Percentiles rank a stretch among this genome's conserved stretches.
These are phyloP conservation scores for Mamestra brassicae DNA, from an alignment of 2,888 invertebrate genomes.

Conservation along the genomic window DNA sequence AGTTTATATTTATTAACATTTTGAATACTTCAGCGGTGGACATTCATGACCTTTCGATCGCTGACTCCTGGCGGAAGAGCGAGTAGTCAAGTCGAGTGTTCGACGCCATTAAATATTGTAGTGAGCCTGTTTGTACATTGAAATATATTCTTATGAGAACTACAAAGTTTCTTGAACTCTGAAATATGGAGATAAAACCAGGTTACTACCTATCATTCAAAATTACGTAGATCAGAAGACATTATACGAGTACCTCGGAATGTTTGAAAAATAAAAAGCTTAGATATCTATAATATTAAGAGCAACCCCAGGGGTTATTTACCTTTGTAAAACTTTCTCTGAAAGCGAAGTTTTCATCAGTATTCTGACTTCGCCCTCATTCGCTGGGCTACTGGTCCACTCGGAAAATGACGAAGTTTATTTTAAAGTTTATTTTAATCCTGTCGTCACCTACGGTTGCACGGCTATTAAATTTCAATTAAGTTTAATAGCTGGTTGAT, in stretches of 20 bases:
- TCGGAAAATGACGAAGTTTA: constrained; percentile 25
- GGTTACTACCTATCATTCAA: constrained; percentile 42
- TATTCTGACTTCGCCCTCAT: constrained; percentile 64
- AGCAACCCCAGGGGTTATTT: constrained; percentile 54
- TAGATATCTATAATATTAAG: constrained; percentile 10
- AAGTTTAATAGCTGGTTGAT: not conserved
- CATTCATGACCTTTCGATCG: constrained; percentile 50
- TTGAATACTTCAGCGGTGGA: constrained; percentile 22
- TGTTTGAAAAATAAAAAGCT: constrained; percentile 30
- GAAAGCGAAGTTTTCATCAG: constrained; percentile 58
- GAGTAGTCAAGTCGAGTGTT: constrained; percentile 20
- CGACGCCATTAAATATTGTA: constrained; percentile 41
- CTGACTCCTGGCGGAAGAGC: constrained; percentile 26
- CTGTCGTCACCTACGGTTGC: too few relatives aligned
- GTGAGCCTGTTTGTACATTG: constrained; percentile 43
- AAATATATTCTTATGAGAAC: constrained; percentile 51
- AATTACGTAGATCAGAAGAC: constrained; percentile 31
- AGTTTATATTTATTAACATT: constrained; percentile 25
- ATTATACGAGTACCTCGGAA: constrained; percentile 29
- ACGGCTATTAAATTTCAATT: not conserved
- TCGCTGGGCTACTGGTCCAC: constrained; percentile 43
- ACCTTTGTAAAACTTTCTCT: constrained; percentile 66
- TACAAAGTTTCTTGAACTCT: constrained; percentile 51
- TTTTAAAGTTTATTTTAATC: constrained; percentile 8
- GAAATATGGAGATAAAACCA: constrained; percentile 43